Percentiles rank a stretch among this genome's conserved stretches.
Conservation (phyloP, 1,140 invertebrate genomes). For the Leptonema lineaticorne region DNA sequence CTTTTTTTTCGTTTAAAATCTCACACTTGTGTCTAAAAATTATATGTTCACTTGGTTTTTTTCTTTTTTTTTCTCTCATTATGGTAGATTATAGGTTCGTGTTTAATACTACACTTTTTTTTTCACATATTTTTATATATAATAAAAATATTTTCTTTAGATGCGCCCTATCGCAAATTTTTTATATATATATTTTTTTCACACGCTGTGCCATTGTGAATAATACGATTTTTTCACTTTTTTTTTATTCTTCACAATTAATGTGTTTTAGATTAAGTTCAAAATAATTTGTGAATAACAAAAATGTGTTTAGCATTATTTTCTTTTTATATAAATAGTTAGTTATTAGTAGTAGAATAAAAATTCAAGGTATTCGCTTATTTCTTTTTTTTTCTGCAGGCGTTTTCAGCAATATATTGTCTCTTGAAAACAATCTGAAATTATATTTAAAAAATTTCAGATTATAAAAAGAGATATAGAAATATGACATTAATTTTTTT, state of each 20-base stretch:
- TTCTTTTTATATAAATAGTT: background rate
- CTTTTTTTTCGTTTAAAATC: slow-evolving; percentile 7
- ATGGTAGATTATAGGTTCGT: slow-evolving; percentile 22
- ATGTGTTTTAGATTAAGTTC: slow-evolving; percentile 15
- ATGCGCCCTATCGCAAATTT: slow-evolving; percentile 13
- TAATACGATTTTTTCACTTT: slow-evolving; percentile 20
- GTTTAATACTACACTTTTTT: slow-evolving; percentile 6
- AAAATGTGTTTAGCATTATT: slow-evolving; percentile 8
- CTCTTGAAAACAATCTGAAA: background rate
- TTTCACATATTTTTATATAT: slow-evolving; percentile 11
- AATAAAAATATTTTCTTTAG: background rate
- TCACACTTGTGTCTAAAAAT: slow-evolving; percentile 30
- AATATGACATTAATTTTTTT: background rate
- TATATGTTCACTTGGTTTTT: slow-evolving; percentile 23
- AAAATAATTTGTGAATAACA: slow-evolving; percentile 28
- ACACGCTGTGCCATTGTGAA: slow-evolving; percentile 13
- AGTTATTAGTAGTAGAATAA: slow-evolving; percentile 22
- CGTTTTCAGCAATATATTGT: background rate
- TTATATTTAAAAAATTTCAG: background rate
- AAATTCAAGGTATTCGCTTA: slow-evolving; percentile 5
- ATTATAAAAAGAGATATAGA: background rate
- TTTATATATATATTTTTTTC: background rate
- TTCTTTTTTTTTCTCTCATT: slow-evolving; percentile 18
- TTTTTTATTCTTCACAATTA: too few relatives aligned
- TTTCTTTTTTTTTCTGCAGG: slow-evolving; percentile 1